These are phyloP conservation scores for Neodiprion fabricii DNA, from an alignment of 1,140 invertebrate genomes.

Conservation along the genomic window DNA sequence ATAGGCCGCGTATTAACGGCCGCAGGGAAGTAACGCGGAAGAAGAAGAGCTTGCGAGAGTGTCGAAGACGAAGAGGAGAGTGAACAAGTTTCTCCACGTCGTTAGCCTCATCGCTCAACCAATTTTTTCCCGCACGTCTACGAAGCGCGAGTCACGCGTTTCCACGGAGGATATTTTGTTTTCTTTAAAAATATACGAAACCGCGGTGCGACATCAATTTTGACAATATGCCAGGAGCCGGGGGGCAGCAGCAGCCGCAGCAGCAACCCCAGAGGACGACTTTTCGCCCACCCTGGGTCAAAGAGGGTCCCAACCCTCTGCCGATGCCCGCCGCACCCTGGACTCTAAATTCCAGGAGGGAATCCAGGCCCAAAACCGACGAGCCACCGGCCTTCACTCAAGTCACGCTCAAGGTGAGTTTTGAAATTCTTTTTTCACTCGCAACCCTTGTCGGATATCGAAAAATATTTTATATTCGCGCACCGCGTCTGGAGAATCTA, in stretches of 20 bases:
- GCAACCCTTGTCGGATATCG: neutral
- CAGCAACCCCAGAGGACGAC: constrained; percentile 65
- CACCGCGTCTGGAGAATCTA: too few species aligned
- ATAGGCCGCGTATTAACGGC: too few species aligned
- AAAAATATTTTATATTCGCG: too few species aligned
- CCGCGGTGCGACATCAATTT: neutral
- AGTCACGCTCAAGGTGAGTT: constrained; percentile 54
- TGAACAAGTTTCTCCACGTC: too few species aligned
- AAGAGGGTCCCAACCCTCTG: constrained; percentile 69
- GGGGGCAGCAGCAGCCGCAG: constrained; percentile 37
- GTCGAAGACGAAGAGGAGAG: too few species aligned
- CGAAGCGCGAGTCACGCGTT: too few species aligned
- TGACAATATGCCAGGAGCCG: constrained; percentile 53
- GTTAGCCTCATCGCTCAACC: too few species aligned
- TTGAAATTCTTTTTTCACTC: neutral
- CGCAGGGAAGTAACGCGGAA: too few species aligned
- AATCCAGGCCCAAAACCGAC: constrained; percentile 51
- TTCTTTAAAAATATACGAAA: too few species aligned
- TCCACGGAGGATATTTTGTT: too few species aligned
- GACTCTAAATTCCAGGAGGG: constrained; percentile 63
- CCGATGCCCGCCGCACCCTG: constrained; percentile 69
- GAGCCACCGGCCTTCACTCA: constrained; percentile 56
- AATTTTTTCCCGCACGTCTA: too few species aligned
- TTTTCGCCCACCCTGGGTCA: constrained; percentile 83
- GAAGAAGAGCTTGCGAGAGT: too few species aligned